phyloP scores from a whole-genome alignment of 2,797 vertebrate genomes.

The Cyprinodon diabolis region DNA sequence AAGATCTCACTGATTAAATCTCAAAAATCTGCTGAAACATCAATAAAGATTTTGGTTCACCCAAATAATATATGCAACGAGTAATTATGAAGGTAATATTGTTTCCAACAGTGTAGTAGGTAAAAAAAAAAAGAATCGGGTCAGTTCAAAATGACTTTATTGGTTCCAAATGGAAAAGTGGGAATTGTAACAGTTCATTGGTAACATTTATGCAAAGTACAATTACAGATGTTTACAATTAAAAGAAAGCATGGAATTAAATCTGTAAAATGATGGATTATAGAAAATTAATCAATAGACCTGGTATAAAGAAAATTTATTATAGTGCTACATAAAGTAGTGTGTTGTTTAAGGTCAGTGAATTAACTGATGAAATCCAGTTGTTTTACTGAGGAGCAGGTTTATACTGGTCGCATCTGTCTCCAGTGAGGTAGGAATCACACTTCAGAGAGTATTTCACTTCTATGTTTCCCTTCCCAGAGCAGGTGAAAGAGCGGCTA shows the following conservation, averaged over 20 bases:
- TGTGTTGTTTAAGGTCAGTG: background rate
- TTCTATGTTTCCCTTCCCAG: accelerated
- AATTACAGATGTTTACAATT: background rate
- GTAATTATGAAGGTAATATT: background rate
- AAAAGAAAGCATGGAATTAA: background rate
- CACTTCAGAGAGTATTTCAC: slow-evolving; percentile 42
- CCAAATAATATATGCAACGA: background rate
- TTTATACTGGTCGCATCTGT: slow-evolving; percentile 32
- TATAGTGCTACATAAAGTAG: background rate
- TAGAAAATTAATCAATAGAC: background rate
- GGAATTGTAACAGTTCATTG: background rate
- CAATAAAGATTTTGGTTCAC: no score
- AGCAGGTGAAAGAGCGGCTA: background rate
- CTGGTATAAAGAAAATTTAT: background rate
- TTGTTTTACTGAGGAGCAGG: slow-evolving; percentile 9
- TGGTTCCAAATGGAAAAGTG: background rate
- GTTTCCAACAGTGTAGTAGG: background rate
- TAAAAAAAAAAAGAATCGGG: background rate
- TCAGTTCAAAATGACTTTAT: background rate
- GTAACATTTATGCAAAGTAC: background rate
- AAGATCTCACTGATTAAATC: no score
- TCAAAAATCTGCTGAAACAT: no score
- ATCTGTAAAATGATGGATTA: background rate
- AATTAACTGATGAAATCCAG: background rate
- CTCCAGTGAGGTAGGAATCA: slow-evolving; percentile 38